Base-by-base conservation (phyloP, 2,797 vertebrate genomes). In the Cercopithecus hamlyni region DNA sequence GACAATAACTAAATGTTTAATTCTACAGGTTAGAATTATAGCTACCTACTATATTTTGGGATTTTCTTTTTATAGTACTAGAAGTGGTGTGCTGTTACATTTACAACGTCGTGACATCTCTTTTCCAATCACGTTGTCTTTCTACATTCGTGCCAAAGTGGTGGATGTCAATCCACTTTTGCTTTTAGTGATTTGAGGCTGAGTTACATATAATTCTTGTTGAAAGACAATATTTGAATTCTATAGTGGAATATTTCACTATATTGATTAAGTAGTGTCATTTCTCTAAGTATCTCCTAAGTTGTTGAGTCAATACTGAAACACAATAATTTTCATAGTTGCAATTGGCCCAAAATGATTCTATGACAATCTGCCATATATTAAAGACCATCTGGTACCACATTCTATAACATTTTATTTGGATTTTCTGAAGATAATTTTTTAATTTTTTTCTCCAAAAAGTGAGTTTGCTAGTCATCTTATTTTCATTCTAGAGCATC, bases 221-320 rank as follows among this genome's bases (percentile, higher is more conserved):
- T 96, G 83, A 96, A 96, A 97, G 76, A 87, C 36, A 91, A 88
- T 94, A 93, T 79, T 94, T 94, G 92, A 88, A 88, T 97, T 97
- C 89, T 93, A 97, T 80, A 91, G 79, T 84, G 36, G 77, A 73
- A 85, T 97, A 97, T 97, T 96, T 97, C 48, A 96, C 88, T 96
- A 19, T 82, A 75, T 93, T 97, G 96, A 97, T 97, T 97, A 98
- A 98, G 93, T 41, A 82, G 22, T 90, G 48, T 8, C 64, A 45
- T 93, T 96, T 88, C 77, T 96, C 50, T 94, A 92, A 97, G 89
- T 85, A 92, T 50, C 45, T 98, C 75, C 58, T 76, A 95, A 97
- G 55, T 93, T 97, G 52, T 85, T 98, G 96, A 97, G 77, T 91
- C 92, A 96, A 82, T 85, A 96, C 36, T 61, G 17, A 97, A 97